Evolutionary conservation across 2,113 vertebrate genomes (phyloP).

Genomic region (Hassar affinis): DNA sequence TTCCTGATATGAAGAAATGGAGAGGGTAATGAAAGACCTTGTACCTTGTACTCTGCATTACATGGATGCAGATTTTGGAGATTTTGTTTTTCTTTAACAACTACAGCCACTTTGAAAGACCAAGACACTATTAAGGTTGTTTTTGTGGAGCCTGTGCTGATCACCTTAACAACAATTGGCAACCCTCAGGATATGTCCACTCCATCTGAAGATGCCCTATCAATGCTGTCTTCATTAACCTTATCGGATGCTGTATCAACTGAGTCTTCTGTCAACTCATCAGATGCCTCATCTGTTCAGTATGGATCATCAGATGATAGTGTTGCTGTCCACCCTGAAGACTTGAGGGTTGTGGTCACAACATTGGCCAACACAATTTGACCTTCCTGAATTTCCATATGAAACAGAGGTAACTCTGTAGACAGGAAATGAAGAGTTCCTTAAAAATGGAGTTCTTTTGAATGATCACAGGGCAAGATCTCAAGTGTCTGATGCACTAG

Average conservation of each 20-base stretch:
- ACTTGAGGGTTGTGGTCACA: too few relatives aligned
- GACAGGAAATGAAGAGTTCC: too few relatives aligned
- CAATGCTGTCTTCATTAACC: too few relatives aligned
- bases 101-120: neutral
- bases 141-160: neutral
- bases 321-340: too few relatives aligned
- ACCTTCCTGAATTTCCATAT: too few relatives aligned
- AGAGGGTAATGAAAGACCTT: neutral
- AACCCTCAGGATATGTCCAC: neutral
- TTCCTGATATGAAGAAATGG: constrained; percentile 23
- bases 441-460: too few relatives aligned
- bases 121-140: neutral
- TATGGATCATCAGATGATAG: too few relatives aligned
- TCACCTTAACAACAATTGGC: neutral
- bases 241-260: too few relatives aligned
- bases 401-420: too few relatives aligned
- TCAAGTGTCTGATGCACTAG: too few relatives aligned
- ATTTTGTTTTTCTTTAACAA: neutral
- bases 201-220: neutral
- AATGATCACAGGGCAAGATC: too few relatives aligned
- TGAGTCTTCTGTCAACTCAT: neutral
- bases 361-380: too few relatives aligned
- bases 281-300: neutral
- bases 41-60: neutral
- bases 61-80: neutral